A percentile compares a stretch with the other conserved stretches of the same genome.
phyloP scores from a whole-genome alignment of 2,113 vertebrate genomes.

The Colossoma macropomum region DNA sequence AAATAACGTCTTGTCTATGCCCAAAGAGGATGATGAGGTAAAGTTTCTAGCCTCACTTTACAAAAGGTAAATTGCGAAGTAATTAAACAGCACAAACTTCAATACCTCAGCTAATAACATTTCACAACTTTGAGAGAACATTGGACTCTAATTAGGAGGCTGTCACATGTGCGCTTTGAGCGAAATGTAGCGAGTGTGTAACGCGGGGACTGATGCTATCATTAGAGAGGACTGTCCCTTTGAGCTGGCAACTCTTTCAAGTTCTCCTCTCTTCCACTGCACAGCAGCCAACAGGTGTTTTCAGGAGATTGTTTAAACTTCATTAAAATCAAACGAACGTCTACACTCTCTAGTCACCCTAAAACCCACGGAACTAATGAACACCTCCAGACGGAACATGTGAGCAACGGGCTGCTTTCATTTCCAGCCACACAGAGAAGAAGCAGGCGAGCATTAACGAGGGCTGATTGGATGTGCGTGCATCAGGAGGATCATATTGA shows the following conservation, averaged over 20 bases:
- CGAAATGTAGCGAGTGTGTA: constrained; percentile 60
- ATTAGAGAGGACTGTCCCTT: constrained; percentile 70
- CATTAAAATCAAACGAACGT: constrained; percentile 54
- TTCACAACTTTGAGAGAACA: constrained; percentile 58
- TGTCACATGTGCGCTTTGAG: constrained; percentile 69
- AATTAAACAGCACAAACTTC: constrained; percentile 67
- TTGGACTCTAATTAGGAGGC: constrained; percentile 72
- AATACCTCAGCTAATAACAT: constrained; percentile 57
- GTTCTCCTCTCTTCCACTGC: constrained; percentile 54
- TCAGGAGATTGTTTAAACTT: constrained; percentile 58
- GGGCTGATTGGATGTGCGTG: constrained; percentile 35
- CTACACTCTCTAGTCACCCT: constrained; percentile 33
- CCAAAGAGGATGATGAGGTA: constrained; percentile 8
- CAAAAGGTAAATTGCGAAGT: constrained; percentile 58
- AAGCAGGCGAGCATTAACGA: constrained; percentile 31
- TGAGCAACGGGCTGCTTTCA: constrained; percentile 32
- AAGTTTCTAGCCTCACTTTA: constrained; percentile 34
- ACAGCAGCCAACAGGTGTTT: constrained; percentile 71
- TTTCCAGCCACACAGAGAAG: constrained; percentile 16
- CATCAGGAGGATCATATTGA: constrained; percentile 39
- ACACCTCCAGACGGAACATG: constrained; percentile 43
- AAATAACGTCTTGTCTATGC: constrained; percentile 1
- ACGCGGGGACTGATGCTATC: constrained; percentile 66
- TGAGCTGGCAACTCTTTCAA: constrained; percentile 70
- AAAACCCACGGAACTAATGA: constrained; percentile 50